Conservation (phyloP, 2,113 vertebrate species). For the Nothoprocta pentlandii region DNA sequence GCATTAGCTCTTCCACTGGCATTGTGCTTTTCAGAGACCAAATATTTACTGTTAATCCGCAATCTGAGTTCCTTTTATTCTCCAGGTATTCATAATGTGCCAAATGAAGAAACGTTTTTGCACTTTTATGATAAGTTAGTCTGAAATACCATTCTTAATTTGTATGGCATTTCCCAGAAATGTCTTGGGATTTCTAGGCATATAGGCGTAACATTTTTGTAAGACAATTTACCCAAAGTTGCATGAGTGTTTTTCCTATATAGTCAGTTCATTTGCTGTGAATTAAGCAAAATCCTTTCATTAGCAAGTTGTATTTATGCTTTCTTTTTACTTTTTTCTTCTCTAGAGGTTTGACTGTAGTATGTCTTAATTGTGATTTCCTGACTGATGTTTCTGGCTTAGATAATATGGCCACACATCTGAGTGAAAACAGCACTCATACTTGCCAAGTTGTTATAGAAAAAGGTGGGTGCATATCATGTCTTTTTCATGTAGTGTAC, state of each 20-base stretch:
- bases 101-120: not conserved
- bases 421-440: constrained; percentile 86
- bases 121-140: not conserved
- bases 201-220: not conserved
- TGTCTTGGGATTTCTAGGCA: constrained; percentile 13
- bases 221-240: not conserved
- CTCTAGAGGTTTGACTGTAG: constrained; percentile 85
- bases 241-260: no score
- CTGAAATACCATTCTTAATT: not conserved
- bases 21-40: not conserved
- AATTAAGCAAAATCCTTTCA: not conserved
- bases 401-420: constrained; percentile 92
- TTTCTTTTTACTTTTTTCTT: not conserved
- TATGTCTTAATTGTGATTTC: constrained; percentile 94
- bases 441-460: constrained; percentile 89
- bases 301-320: not conserved
- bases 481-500: not conserved
- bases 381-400: constrained; percentile 84
- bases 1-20: not conserved
- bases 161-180: not conserved
- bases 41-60: not conserved
- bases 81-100: not conserved
- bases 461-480: constrained; percentile 80
- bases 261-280: not conserved
- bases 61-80: not conserved